A percentile compares a stretch with the other conserved stretches of the same genome.
Evolutionary conservation across 2,888 invertebrate genomes (phyloP).

Genomic region (Drosophila phalerata): DNA sequence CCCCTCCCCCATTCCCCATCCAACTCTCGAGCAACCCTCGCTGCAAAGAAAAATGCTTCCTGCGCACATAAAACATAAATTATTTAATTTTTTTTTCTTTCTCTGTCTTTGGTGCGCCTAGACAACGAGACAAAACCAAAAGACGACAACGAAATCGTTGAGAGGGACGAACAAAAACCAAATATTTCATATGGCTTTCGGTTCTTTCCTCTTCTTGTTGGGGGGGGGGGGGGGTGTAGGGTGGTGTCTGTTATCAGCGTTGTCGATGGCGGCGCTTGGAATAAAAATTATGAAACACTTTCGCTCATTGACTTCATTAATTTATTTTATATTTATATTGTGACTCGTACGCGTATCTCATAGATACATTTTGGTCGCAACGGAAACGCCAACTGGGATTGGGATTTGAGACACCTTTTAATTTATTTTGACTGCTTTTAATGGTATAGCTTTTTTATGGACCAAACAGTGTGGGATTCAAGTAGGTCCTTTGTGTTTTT

Average conservation of each 20-base stretch:
- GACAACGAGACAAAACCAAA: constrained; percentile 30
- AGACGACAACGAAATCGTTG: constrained; percentile 21
- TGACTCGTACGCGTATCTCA: constrained; percentile 21
- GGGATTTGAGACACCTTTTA: constrained; percentile 33
- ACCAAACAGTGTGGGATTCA: neutral
- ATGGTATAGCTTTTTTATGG: constrained; percentile 11
- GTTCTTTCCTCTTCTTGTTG: neutral
- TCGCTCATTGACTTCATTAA: constrained; percentile 68
- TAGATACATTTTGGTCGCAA: constrained; percentile 14
- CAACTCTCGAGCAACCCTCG: constrained; percentile 49
- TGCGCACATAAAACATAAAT: constrained; percentile 79
- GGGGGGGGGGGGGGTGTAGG: neutral
- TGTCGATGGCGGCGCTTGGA: constrained; percentile 66
- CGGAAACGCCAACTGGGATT: constrained; percentile 12
- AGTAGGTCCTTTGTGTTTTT: constrained; percentile 14
- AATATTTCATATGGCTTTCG: constrained; percentile 53
- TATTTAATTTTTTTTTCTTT: constrained; percentile 70
- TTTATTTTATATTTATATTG: constrained; percentile 57
- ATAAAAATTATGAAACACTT: constrained; percentile 78
- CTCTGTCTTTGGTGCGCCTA: constrained; percentile 33
- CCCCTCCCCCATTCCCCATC: neutral
- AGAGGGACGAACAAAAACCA: constrained; percentile 26
- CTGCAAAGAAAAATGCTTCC: constrained; percentile 63
- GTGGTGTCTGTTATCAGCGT: constrained; percentile 57
- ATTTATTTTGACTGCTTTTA: constrained; percentile 2